A percentile compares a stretch with the other conserved stretches of the same genome.
These are phyloP conservation scores for Syritta pipiens DNA, from an alignment of 2,888 invertebrate species.

Conservation along the genomic window DNA sequence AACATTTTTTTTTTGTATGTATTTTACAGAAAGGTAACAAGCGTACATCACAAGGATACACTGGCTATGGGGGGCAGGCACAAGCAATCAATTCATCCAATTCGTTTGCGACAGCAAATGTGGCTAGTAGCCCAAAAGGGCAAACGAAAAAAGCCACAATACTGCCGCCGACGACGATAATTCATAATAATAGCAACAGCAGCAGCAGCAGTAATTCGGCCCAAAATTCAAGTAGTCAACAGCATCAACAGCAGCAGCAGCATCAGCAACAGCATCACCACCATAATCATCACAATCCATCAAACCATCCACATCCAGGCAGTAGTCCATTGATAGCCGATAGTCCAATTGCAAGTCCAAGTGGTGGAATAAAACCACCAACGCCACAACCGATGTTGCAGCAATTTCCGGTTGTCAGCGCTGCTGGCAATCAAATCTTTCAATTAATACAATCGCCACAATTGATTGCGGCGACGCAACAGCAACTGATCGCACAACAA, in stretches of 20 bases:
- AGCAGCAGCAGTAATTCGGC: slow-evolving; percentile 56
- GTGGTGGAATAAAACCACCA: slow-evolving; percentile 77
- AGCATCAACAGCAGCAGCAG: slow-evolving; percentile 74
- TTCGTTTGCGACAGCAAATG: slow-evolving; percentile 79
- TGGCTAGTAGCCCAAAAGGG: slow-evolving; percentile 79
- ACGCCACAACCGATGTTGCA: slow-evolving; percentile 78
- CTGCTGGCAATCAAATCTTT: slow-evolving; percentile 72
- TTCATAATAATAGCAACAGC: slow-evolving; percentile 63
- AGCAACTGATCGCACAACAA: slow-evolving; percentile 69
- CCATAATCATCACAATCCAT: slow-evolving; percentile 71
- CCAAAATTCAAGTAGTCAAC: slow-evolving; percentile 71
- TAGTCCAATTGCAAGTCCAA: slow-evolving; percentile 79
- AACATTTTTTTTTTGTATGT: slow-evolving; percentile 1
- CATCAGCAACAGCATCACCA: slow-evolving; percentile 73
- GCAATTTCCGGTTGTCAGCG: slow-evolving; percentile 71
- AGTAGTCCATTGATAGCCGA: slow-evolving; percentile 79
- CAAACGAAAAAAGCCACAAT: slow-evolving; percentile 78
- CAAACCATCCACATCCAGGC: slow-evolving; percentile 71
- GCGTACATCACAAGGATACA: slow-evolving; percentile 74
- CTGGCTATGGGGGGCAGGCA: slow-evolving; percentile 75
- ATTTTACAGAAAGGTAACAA: slow-evolving; percentile 76
- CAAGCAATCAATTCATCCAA: slow-evolving; percentile 78
- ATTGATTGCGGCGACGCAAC: slow-evolving; percentile 70
- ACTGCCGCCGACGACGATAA: slow-evolving; percentile 70
- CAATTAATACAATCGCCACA: slow-evolving; percentile 72